Percentiles rank a stretch among this genome's conserved stretches.
phyloP scores from a whole-genome alignment of 2,888 invertebrate genomes.

The Cerceris rybyensis region DNA sequence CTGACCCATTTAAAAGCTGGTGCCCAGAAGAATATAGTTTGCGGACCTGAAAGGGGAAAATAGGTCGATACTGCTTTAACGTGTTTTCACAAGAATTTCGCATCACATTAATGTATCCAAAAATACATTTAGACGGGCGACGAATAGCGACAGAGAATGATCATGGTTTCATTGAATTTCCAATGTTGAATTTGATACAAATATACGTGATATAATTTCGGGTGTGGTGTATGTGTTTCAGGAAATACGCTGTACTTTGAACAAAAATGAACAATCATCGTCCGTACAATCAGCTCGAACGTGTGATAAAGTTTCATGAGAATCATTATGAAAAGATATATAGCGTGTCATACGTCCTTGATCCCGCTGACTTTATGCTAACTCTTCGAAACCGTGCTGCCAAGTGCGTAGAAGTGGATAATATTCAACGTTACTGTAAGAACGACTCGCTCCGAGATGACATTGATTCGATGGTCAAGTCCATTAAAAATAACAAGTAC shows the following conservation, averaged over 20 bases:
- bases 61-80: slow-evolving; percentile 38
- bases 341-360: neutral
- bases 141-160: too few species aligned
- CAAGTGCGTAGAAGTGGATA: neutral
- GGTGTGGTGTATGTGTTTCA: too few species aligned
- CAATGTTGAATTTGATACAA: too few species aligned
- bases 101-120: neutral
- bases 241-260: too few species aligned
- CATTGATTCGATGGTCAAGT: slow-evolving; percentile 46
- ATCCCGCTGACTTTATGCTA: neutral
- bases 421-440: slow-evolving; percentile 6
- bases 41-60: slow-evolving; percentile 89
- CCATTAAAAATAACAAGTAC: slow-evolving; percentile 11
- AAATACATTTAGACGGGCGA: too few species aligned
- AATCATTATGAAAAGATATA: neutral
- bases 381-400: neutral
- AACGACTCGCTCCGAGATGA: slow-evolving; percentile 13
- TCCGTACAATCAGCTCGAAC: too few species aligned
- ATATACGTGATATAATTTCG: too few species aligned
- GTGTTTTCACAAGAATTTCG: neutral
- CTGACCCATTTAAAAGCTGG: slow-evolving; percentile 99
- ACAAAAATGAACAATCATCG: neutral
- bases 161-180: too few species aligned
- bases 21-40: slow-evolving; percentile 99
- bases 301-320: too few species aligned